Conservation (phyloP, 2,113 vertebrate genomes). For the Jacana jacana region DNA sequence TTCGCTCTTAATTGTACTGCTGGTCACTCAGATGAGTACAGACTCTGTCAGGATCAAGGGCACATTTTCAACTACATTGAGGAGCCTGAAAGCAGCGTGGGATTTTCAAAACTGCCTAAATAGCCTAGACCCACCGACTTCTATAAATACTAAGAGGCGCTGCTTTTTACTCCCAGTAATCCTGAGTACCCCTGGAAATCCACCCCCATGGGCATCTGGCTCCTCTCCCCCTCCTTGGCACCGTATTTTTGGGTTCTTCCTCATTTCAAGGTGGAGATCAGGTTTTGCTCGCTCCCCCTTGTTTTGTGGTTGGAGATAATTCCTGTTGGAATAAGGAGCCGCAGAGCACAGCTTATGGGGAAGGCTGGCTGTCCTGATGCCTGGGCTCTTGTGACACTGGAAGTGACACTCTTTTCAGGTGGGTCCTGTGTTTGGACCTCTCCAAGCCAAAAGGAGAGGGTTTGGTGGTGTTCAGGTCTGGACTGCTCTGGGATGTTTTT, state of each 20-base stretch:
- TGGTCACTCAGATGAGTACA: background rate
- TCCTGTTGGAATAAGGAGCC: rapidly evolving
- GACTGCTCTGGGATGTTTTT: background rate
- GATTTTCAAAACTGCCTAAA: background rate
- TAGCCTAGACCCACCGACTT: background rate
- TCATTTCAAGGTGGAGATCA: background rate
- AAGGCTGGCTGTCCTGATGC: background rate
- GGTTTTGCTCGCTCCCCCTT: rapidly evolving
- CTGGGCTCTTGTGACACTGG: background rate
- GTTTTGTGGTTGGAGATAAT: background rate
- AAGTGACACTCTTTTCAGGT: rapidly evolving
- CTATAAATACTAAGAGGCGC: background rate
- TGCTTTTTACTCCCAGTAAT: background rate
- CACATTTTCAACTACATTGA: background rate
- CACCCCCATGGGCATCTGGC: background rate
- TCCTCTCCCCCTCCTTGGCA: background rate
- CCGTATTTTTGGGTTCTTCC: background rate
- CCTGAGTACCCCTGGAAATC: background rate
- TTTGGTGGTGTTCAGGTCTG: background rate
- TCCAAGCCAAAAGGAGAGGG: background rate
- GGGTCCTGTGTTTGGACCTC: background rate
- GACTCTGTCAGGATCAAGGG: background rate
- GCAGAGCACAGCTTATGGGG: background rate
- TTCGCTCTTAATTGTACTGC: background rate
- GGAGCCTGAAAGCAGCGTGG: background rate